These are phyloP conservation scores for Enteromius afrohamiltoni DNA, from an alignment of 2,797 vertebrate genomes.

Conservation along the genomic window DNA sequence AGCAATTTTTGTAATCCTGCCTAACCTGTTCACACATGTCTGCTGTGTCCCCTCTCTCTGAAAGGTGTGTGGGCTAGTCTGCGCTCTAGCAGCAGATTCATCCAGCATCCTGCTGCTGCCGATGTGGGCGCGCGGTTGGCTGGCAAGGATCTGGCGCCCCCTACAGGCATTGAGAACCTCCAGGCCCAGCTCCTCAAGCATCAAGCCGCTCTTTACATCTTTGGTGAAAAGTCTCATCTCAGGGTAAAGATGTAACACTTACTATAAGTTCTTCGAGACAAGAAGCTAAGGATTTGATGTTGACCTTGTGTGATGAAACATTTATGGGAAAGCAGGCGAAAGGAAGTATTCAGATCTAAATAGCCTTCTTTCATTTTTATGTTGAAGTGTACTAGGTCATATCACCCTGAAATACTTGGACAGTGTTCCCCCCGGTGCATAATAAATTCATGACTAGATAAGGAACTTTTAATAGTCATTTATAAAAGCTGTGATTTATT, in stretches of 20 bases:
- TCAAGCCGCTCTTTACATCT: conserved; percentile 93
- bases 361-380: neutral
- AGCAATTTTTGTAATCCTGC: neutral
- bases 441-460: conserved; percentile 46
- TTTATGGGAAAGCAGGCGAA: neutral
- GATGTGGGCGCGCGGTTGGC: conserved; percentile 89
- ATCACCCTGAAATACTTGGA: conserved; percentile 29
- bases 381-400: conserved; percentile 23
- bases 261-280: neutral
- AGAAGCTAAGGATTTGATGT: neutral
- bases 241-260: conserved; percentile 77
- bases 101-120: conserved; percentile 77
- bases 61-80: conserved; percentile 97
- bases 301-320: neutral
- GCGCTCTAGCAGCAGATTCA: conserved; percentile 91
- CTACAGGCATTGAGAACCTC: conserved; percentile 82
- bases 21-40: conserved; percentile 32
- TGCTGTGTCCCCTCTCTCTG: conserved; percentile 42
- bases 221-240: conserved; percentile 98
- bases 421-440: neutral
- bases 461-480: conserved; percentile 14
- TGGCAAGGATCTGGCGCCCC: conserved; percentile 86
- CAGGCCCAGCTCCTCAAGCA: conserved; percentile 91
- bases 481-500: conserved; percentile 49
- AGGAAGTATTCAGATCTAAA: neutral